Evolutionary conservation across 2,797 vertebrate species (phyloP).

Genomic region (Peromyscus nudipes): DNA sequence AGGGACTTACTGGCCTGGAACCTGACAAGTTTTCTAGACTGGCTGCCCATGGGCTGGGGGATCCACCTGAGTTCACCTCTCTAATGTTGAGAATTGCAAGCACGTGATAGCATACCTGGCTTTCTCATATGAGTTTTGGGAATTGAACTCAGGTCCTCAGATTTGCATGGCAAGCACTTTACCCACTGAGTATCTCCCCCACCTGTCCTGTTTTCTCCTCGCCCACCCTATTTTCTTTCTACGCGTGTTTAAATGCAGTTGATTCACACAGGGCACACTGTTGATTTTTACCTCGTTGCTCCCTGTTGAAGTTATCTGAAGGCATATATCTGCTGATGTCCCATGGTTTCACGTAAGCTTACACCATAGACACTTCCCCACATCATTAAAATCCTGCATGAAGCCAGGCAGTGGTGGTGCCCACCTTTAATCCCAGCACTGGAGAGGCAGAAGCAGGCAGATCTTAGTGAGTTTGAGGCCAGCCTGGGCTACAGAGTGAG

Average conservation of each 20-base stretch:
- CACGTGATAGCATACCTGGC: fast-evolving
- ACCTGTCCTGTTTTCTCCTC: background rate
- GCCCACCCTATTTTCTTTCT: background rate
- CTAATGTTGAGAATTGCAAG: background rate
- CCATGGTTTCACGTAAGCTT: background rate
- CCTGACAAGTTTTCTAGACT: background rate
- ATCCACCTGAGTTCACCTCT: no score
- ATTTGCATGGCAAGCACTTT: background rate
- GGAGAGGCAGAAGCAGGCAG: no score
- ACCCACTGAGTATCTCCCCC: background rate
- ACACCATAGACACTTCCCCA: background rate
- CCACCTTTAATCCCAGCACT: no score
- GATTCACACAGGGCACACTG: background rate
- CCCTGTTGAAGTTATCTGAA: background rate
- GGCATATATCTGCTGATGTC: fast-evolving
- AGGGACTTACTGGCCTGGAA: background rate
- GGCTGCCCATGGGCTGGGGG: background rate
- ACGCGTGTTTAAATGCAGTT: background rate
- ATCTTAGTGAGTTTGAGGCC: no score
- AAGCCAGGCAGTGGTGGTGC: background rate
- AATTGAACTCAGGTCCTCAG: background rate
- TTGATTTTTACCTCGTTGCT: background rate
- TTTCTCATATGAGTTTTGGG: background rate
- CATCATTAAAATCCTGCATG: background rate
- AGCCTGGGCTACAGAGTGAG: no score